Evolutionary conservation across 2,888 invertebrate species (phyloP), one percentile per base, ranked within the genome.

Genomic region (Ganaspis brasiliensis): DNA sequence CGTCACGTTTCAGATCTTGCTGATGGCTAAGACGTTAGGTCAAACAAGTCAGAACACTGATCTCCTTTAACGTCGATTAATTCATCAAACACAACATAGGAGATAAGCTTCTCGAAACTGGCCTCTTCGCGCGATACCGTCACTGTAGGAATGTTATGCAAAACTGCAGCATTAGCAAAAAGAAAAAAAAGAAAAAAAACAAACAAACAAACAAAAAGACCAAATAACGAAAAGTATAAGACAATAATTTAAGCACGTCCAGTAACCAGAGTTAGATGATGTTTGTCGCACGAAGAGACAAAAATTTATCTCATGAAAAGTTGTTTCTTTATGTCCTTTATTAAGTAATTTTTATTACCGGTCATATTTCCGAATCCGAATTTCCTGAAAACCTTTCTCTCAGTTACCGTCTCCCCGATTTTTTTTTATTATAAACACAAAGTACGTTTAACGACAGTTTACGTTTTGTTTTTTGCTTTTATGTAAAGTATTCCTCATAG

Each of bases 61-160:
- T 85, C 82, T 86, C 81, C 73, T 80, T 81, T 85, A 88, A 90
- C 86, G 87, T 76, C 87, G 89, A 90, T 90, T 90, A 90, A 90
- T 90, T 89, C 89, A 90, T 90, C 89, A 89, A 86, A 80, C 79
- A 79, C 74, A 76, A 24, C 24, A 56, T 55, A 8, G 70, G 35
- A 85, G 87, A 87, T 87, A 85, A 87, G 81, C 80, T 75, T 72
- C 80, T 77, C 74, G 74, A 76, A 80, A 83, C 81, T 81, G 81
- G 79, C 79, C 79, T 76, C 79, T 79, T 85, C 84, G 81, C 85
- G 84, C 85, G 87, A 87, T 85, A 85, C 82, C 82, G 82, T 80
- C 75, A 84, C 81, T 81, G 31, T 6, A 19, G 59, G 59, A 73
- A 56, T 59, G 59, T 56, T 56, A 57, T 57, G 12, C 52, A 8